Evolutionary conservation across 64 coral and sea anemone genomes (phyloP).

Genomic region (Dendronephthya gigantea): DNA sequence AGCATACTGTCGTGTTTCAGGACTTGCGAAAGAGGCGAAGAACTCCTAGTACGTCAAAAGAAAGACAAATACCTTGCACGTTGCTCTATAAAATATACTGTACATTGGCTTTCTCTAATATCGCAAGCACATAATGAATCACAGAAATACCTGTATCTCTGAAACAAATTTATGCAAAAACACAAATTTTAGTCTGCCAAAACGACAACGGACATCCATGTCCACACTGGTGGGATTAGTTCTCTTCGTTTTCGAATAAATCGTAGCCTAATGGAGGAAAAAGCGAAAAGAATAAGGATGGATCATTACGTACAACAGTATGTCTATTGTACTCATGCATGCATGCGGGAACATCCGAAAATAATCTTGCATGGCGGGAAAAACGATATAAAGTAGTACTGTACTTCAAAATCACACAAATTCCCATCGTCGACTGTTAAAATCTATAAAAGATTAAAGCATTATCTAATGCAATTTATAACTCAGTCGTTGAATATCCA

Average conservation of each 20-base stretch:
- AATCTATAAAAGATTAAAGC: conserved; percentile 30
- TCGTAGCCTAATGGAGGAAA: neutral
- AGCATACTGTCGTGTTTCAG: neutral
- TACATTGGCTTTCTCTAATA: no score
- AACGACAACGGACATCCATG: conserved; percentile 33
- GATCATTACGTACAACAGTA: neutral
- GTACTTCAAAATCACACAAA: conserved; percentile 59
- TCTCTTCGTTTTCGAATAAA: neutral
- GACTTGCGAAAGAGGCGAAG: neutral
- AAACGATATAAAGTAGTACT: neutral
- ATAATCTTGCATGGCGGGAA: no score
- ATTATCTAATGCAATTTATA: neutral
- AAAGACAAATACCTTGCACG: neutral
- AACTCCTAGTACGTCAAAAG: neutral
- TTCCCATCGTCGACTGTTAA: conserved; percentile 51
- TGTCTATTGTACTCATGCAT: no score
- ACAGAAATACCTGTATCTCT: conserved; percentile 36
- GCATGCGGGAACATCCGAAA: no score
- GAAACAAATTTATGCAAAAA: conserved; percentile 43
- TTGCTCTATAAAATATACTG: neutral
- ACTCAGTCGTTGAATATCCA: neutral
- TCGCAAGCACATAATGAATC: neutral
- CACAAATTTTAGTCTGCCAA: conserved; percentile 55
- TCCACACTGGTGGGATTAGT: conserved; percentile 11
- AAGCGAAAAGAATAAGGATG: neutral